A percentile compares a stretch with the other conserved stretches of the same genome.
These are phyloP conservation scores for Lapara coniferarum DNA, from an alignment of 2,888 invertebrate genomes.

Conservation along the genomic window DNA sequence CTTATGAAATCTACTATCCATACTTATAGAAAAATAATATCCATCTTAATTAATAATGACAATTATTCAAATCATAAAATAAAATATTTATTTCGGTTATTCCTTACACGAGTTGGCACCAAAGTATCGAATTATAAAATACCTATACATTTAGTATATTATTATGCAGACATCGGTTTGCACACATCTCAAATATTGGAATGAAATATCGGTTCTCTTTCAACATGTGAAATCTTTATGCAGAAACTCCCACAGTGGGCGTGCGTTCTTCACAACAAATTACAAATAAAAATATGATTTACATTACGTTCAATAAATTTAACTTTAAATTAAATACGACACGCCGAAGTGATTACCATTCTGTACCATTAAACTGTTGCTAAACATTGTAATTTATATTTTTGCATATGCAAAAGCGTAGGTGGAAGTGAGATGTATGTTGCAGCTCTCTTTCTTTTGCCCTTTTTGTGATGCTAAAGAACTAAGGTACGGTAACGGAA, in stretches of 20 bases:
- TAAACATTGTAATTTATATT: conserved; percentile 51
- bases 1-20: too few species aligned
- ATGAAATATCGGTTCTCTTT: conserved; percentile 10
- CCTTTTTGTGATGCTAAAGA: neutral
- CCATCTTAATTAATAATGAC: neutral
- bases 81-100: neutral
- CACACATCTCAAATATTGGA: conserved; percentile 21
- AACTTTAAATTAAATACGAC: conserved; percentile 61
- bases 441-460: conserved; percentile 14
- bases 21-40: too few species aligned
- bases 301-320: conserved; percentile 66
- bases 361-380: conserved; percentile 57
- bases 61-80: neutral
- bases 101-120: neutral
- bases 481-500: neutral
- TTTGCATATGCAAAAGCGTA: conserved; percentile 24
- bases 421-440: conserved; percentile 32
- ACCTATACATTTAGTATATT: conserved; percentile 12
- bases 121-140: conserved; percentile 5
- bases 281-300: conserved; percentile 72
- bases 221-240: conserved; percentile 23
- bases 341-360: conserved; percentile 45
- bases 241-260: conserved; percentile 31
- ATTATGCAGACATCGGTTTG: conserved; percentile 20
- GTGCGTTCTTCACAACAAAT: conserved; percentile 62